Evolutionary conservation across 2,888 invertebrate genomes (phyloP).

Genomic region (Congeria kusceri): DNA sequence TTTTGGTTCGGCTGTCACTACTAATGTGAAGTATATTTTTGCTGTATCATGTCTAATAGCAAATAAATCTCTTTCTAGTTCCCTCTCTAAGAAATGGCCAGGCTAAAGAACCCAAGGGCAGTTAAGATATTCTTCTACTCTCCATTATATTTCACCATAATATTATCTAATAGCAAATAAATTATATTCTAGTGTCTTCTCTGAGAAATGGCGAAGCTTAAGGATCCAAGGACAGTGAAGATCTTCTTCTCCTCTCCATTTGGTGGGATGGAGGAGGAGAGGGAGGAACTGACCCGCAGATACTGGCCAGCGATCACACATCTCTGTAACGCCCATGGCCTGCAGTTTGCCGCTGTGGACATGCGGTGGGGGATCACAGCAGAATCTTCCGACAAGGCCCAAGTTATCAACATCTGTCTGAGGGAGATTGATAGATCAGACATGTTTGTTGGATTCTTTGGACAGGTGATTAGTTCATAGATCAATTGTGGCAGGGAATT

Average conservation of each 20-base stretch:
- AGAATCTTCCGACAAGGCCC: slow-evolving; percentile 79
- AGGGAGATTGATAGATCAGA: slow-evolving; percentile 83
- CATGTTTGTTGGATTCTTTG: slow-evolving; percentile 83
- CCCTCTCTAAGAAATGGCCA: no score
- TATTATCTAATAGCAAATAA: no score
- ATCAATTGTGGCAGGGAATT: no score
- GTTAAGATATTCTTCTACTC: slow-evolving; percentile 83
- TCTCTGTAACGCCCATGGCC: slow-evolving; percentile 76
- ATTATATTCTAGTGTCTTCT: no score
- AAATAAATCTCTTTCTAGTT: no score
- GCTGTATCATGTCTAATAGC: no score
- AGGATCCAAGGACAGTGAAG: slow-evolving; percentile 74
- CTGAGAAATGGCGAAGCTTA: slow-evolving; percentile 62
- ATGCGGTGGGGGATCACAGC: slow-evolving; percentile 84
- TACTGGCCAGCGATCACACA: slow-evolving; percentile 82
- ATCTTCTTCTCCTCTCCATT: slow-evolving; percentile 85
- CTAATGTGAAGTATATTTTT: no score
- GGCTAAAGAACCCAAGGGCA: slow-evolving; percentile 73
- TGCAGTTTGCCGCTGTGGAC: slow-evolving; percentile 83
- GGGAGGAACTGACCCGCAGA: slow-evolving; percentile 80
- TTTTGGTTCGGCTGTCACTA: no score
- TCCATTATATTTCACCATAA: no score
- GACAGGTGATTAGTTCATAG: slow-evolving; percentile 77
- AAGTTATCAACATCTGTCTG: slow-evolving; percentile 82
- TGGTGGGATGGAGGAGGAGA: slow-evolving; percentile 85